Conservation (phyloP, 1,140 invertebrate genomes). For the Mycetomoellerius zeteki region DNA sequence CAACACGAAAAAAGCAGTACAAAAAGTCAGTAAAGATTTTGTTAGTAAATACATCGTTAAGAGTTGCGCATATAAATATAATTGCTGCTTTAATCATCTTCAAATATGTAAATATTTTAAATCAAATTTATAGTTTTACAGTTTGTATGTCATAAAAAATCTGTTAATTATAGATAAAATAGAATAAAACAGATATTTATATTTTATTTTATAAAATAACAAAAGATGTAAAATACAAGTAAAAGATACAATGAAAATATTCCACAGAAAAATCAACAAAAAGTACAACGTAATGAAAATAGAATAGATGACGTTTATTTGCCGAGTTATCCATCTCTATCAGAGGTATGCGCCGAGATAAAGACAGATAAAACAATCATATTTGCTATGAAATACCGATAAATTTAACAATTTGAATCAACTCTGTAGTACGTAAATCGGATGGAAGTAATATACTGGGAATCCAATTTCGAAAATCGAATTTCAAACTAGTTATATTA, state of each 20-base stretch:
- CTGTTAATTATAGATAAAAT: conserved; percentile 8
- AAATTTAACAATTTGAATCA: background rate
- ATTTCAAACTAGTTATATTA: background rate
- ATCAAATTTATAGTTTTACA: background rate
- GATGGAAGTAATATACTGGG: background rate
- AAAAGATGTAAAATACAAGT: background rate
- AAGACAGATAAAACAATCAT: conserved; percentile 1
- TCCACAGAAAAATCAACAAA: background rate
- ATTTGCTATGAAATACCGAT: conserved; percentile 10
- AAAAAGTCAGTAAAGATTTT: background rate
- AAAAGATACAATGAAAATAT: background rate
- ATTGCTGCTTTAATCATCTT: background rate
- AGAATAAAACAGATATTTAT: background rate
- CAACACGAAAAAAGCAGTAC: background rate
- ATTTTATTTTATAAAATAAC: background rate
- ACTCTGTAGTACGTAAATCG: background rate
- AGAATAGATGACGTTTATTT: conserved; percentile 23
- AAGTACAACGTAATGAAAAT: background rate
- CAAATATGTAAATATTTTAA: background rate
- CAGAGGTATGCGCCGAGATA: background rate
- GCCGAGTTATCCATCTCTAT: background rate
- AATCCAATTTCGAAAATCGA: conserved; percentile 4
- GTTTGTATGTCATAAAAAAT: background rate
- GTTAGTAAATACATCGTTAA: background rate
- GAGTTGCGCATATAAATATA: background rate